These are phyloP conservation scores for Mycogona germanica DNA, from an alignment of 2,888 invertebrate genomes.

Conservation along the genomic window DNA sequence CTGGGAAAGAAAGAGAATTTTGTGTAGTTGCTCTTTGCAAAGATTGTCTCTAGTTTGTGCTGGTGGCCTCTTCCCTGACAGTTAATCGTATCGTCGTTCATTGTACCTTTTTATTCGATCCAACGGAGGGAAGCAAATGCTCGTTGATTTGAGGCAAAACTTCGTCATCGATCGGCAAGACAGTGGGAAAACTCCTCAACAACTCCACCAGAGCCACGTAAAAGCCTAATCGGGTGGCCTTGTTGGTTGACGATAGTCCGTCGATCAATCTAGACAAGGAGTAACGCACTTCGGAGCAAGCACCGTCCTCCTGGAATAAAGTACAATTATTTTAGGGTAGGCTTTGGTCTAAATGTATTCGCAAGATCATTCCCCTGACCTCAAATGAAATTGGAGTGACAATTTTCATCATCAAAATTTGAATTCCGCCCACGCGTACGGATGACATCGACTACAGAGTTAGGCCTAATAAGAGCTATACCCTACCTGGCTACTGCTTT, in stretches of 20 bases:
- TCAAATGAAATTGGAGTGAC: background rate
- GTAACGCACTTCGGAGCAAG: background rate
- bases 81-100: no score
- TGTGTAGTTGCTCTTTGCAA: no score
- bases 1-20: no score
- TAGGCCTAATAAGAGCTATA: no score
- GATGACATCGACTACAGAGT: background rate
- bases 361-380: background rate
- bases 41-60: no score
- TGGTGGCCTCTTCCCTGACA: no score
- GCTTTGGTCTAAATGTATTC: background rate
- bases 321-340: background rate
- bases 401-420: background rate
- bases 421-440: background rate
- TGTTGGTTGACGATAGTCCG: slow-evolving; percentile 3
- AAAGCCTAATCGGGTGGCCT: slow-evolving; percentile 11
- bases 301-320: background rate
- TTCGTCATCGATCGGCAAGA: no score
- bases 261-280: slow-evolving; percentile 1
- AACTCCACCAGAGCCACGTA: slow-evolving; percentile 13
- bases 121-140: no score
- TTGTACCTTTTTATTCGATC: no score
- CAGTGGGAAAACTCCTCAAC: no score
- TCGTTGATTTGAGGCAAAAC: no score
- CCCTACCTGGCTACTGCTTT: no score